Base-by-base conservation (phyloP, 2,888 invertebrate species). In the Archips crataeganus region DNA sequence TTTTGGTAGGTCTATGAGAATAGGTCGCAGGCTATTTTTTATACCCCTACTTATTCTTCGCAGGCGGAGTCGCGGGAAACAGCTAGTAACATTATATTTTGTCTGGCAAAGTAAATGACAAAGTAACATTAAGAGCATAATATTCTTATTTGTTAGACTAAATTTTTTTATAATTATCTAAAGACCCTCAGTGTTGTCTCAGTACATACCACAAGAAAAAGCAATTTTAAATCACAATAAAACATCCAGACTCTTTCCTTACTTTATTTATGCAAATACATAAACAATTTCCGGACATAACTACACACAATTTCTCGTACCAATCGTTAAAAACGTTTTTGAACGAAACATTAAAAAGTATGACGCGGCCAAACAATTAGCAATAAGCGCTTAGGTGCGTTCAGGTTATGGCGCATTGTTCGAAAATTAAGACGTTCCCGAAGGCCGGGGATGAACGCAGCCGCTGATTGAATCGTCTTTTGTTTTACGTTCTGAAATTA, bases 191-290 rank as follows among this genome's bases (percentile, higher is more conserved):
- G 6, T 15, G 9, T 23, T 0, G 0, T 23, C 51, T 57, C 57
- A 3, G 10, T 11, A n/a, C n/a, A n/a, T n/a, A 32, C 57, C 32
- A 23, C 11, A n/a, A 11, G 57, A 57, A 57, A 32, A 32, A 10
- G 32, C 57, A 32, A 32, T 32, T 32, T 23, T 4, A 32, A 32
- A 32, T 32, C 10, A 5, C 11, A 70, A 60, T 61, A 74, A 71
- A 74, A 70, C 60, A 42, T 34, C 67, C 60, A 61, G 23, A 23
- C 57, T 65, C 66, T 13, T 72, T 76, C 66, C 49, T 45, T 77
- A 71, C 66, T 71, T 77, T 79, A 78, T 79, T 81, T 79, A 81
- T 76, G 78, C 65, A 78, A 80, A 80, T 78, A 72, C 81, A 79
- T 80, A 78, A 80, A 80, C 72, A 78, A 75, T 75, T 69, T 71